Conservation (phyloP, 2,888 invertebrate genomes). For the Leuctra nigra region DNA sequence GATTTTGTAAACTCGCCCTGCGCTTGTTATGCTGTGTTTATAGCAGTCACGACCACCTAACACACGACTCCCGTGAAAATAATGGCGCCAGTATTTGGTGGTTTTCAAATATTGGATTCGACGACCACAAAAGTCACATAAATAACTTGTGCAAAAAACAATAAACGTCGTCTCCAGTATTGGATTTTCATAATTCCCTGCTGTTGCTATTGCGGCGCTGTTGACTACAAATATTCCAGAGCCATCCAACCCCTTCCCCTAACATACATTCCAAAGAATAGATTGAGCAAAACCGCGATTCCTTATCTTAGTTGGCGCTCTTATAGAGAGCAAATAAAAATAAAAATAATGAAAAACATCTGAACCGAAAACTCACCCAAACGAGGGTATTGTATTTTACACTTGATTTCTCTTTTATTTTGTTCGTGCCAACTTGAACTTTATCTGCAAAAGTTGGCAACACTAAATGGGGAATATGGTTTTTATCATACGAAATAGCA, state of each 20-base stretch:
- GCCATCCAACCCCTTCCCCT: not conserved
- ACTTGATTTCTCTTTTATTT: constrained; percentile 18
- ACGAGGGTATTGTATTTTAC: constrained; percentile 11
- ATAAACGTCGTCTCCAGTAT: constrained; percentile 25
- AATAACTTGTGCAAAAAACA: constrained; percentile 24
- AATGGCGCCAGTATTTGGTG: constrained; percentile 21
- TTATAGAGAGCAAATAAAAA: not conserved
- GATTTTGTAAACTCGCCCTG: constrained; percentile 3
- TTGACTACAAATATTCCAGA: constrained; percentile 8
- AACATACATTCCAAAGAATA: not conserved
- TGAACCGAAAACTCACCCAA: not conserved
- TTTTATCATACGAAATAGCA: constrained; percentile 8
- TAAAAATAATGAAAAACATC: constrained; percentile 6
- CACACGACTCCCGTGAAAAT: constrained; percentile 16
- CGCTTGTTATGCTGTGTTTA: constrained; percentile 3
- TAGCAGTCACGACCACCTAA: not conserved
- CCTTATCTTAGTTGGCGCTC: constrained; percentile 11
- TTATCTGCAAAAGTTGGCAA: constrained; percentile 11
- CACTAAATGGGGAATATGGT: constrained; percentile 19
- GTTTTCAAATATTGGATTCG: constrained; percentile 26
- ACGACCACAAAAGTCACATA: constrained; percentile 25
- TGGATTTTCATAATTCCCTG: constrained; percentile 24
- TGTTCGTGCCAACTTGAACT: constrained; percentile 18
- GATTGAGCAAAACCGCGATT: constrained; percentile 9
- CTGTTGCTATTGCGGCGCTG: constrained; percentile 18